Evolutionary conservation across 2,797 vertebrate genomes (phyloP).

Genomic region (Hipposideros larvatus): DNA sequence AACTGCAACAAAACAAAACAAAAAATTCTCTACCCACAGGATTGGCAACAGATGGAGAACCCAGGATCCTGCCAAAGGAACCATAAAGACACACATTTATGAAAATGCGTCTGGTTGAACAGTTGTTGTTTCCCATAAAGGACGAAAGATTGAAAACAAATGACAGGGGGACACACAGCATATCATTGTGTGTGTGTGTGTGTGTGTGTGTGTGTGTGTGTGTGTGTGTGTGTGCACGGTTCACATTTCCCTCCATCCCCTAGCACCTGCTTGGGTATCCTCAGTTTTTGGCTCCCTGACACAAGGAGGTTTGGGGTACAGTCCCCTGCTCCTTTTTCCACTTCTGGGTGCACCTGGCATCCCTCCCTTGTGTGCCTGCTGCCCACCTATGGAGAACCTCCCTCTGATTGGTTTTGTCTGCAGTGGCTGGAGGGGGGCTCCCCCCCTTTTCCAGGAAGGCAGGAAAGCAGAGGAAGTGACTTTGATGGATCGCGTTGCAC

Average conservation of each 20-base stretch:
- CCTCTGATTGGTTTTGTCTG: background rate
- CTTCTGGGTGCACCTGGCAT: accelerated
- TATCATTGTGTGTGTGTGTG: background rate
- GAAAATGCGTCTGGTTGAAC: constrained; percentile 38
- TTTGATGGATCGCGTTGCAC: constrained; percentile 94
- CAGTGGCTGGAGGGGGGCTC: accelerated
- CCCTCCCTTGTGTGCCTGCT: background rate
- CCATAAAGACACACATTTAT: constrained; percentile 5
- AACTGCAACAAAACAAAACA: background rate
- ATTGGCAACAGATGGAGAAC: background rate
- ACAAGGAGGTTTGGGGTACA: background rate
- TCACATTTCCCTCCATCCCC: background rate
- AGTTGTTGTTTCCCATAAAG: constrained; percentile 58
- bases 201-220: background rate
- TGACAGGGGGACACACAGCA: background rate
- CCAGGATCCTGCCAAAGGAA: background rate
- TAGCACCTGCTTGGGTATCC: background rate
- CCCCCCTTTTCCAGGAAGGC: background rate
- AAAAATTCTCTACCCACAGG: background rate
- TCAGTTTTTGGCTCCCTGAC: background rate
- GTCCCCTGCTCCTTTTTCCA: background rate
- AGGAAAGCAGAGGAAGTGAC: constrained; percentile 90
- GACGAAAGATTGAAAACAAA: constrained; percentile 30
- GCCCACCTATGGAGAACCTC: background rate
- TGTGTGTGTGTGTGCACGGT: background rate